Conservation (phyloP, 2,797 vertebrate genomes). For the Presbytis comata region DNA sequence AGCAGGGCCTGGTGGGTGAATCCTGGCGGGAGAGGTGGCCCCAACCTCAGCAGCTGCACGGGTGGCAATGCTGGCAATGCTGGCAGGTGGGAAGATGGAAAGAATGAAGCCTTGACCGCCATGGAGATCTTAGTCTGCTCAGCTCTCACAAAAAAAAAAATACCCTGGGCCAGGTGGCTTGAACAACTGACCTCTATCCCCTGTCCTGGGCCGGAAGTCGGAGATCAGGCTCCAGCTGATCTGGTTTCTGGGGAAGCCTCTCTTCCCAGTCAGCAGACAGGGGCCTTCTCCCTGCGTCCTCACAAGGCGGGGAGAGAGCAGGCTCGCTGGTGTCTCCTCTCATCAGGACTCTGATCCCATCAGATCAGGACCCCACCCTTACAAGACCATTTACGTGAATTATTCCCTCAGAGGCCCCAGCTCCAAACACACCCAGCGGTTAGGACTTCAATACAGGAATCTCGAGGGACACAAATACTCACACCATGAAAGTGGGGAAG, state of each 20-base stretch:
- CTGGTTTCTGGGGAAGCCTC: neutral
- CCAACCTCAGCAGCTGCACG: neutral
- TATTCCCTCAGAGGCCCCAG: neutral
- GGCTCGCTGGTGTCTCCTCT: neutral
- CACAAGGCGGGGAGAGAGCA: neutral
- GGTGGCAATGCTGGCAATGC: rapidly evolving
- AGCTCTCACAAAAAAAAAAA: neutral
- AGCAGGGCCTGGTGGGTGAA: neutral
- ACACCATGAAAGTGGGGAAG: neutral
- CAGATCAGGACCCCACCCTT: neutral
- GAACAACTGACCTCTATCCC: neutral
- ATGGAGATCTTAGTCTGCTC: neutral
- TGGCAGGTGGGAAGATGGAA: too few relatives aligned
- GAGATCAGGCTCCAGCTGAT: too few relatives aligned
- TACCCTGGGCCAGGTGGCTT: too few relatives aligned
- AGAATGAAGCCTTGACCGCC: neutral
- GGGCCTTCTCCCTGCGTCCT: neutral
- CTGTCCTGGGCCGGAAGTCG: neutral
- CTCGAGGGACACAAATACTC: neutral
- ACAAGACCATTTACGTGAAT: neutral
- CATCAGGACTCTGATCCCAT: neutral
- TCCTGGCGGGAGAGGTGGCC: too few relatives aligned
- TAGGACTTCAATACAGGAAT: too few relatives aligned
- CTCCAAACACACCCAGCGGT: neutral
- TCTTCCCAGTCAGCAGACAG: neutral